Conservation (phyloP, 2,797 vertebrate genomes). For the Lycodopsis pacificus region DNA sequence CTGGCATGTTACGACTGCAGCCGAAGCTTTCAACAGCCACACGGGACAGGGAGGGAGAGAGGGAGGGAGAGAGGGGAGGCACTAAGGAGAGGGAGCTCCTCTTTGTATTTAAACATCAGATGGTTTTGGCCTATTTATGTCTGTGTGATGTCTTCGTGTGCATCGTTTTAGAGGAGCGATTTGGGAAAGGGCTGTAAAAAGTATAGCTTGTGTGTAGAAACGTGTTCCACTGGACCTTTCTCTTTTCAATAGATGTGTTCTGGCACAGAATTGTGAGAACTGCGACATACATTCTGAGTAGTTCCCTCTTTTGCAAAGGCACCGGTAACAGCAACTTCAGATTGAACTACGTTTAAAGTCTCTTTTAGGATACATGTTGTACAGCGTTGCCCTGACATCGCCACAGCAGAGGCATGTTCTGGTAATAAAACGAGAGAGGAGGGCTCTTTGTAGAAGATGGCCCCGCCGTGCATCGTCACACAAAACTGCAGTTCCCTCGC, state of each 20-base stretch:
- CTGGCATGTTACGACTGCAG: constrained; percentile 37
- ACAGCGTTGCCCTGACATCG: background rate
- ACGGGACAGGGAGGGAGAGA: constrained; percentile 28
- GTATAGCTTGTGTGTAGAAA: constrained; percentile 2
- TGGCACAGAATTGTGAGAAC: background rate
- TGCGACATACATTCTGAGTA: background rate
- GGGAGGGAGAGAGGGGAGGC: constrained; percentile 30
- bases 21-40: constrained; percentile 46
- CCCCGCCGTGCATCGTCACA: constrained; percentile 39
- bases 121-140: constrained; percentile 68
- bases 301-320: background rate
- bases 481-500: constrained; percentile 14
- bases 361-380: background rate
- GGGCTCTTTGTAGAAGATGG: constrained; percentile 12
- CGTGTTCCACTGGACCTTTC: constrained; percentile 4
- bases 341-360: background rate
- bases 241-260: background rate
- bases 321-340: background rate
- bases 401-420: background rate
- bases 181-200: constrained; percentile 33
- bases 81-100: constrained; percentile 29
- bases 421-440: background rate
- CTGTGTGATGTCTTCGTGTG: constrained; percentile 25
- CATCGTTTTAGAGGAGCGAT: constrained; percentile 31
- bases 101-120: constrained; percentile 60